Base-by-base conservation (phyloP, 2,797 vertebrate species). In the Anabacerthia variegaticeps region DNA sequence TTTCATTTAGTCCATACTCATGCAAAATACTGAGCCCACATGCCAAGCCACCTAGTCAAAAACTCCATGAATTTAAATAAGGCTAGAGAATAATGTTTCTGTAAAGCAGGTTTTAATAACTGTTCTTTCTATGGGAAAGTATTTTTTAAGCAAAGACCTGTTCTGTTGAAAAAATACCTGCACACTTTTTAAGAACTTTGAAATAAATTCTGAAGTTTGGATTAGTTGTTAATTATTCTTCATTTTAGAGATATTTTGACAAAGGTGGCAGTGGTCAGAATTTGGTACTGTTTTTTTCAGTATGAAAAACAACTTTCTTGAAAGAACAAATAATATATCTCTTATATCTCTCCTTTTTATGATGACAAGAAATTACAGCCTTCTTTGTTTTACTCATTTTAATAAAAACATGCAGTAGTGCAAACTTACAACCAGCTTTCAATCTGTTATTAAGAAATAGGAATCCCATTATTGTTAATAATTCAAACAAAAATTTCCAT, bases 21-120 rank as follows among this genome's bases (percentile, higher is more conserved):
- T 61, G 41, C 77, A 92, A 89, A 93, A 93, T 46, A 77, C 26
- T 46, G 34, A 88, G 28, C 44, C 27, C 46, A 80, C 61, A 15
- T 43, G 44, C 49, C 55, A 94, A n/a, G 10, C 56, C 65, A 96
- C 68, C 56, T 12, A 61, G 63, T 85, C 23, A 91, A 95, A 92
- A 96, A 69, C 15, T 82, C 88, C 67, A 83, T 85, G 88, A 95
- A 93, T 89, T 91, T 91, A 88, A 89, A 93, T 77, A 61, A 90
- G 55, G 34, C 26, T 78, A 44, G 44, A 78, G 23, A 92, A 84
- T 59, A 88, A 72, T 10, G 7, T 78, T 76, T 84, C 39, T 62
- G 46, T 93, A 73, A 80, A 83, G 22, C 8, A 78, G 19, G 18
- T 26, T 75, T 95, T 72, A 83, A 92, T 71, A 89, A 66, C 36